phyloP scores from a whole-genome alignment of 2,113 vertebrate species.

The Argyrosomus japonicus region DNA sequence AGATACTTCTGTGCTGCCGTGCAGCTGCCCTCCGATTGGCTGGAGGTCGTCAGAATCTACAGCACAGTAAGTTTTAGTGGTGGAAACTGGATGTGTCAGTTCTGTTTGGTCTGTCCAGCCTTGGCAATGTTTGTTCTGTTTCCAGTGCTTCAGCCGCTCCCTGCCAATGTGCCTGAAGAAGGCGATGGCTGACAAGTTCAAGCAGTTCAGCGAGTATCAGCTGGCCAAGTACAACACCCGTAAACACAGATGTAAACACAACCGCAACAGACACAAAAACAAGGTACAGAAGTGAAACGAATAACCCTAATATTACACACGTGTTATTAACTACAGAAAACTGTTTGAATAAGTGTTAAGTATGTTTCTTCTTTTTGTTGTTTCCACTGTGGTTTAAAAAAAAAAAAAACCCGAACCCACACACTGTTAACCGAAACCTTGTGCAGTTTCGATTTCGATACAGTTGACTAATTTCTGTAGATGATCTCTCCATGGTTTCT shows the following conservation, averaged over 20 bases:
- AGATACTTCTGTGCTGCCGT: constrained; percentile 88
- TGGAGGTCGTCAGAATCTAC: constrained; percentile 87
- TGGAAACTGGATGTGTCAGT: not conserved
- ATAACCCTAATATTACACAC: not conserved
- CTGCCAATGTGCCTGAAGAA: constrained; percentile 89
- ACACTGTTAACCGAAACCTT: not conserved
- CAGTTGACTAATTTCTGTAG: not conserved
- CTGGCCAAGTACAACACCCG: constrained; percentile 92
- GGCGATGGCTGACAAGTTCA: constrained; percentile 88
- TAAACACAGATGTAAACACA: constrained; percentile 87
- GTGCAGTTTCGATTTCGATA: not conserved
- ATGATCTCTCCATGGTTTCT: not conserved
- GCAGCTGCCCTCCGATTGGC: constrained; percentile 92
- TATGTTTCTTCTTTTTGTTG: not conserved
- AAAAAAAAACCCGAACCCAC: not conserved
- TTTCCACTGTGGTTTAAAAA: not conserved
- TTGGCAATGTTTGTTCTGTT: not conserved
- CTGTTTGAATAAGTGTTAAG: not conserved
- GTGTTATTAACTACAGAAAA: not conserved
- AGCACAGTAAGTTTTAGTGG: constrained; percentile 69
- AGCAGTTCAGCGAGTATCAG: constrained; percentile 91
- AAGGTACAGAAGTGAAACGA: constrained; percentile 62
- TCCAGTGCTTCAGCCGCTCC: constrained; percentile 82
- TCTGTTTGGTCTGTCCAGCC: not conserved
- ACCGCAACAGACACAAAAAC: constrained; percentile 36